phyloP scores from a whole-genome alignment of 1,140 invertebrate genomes.

The Diorhabda carinulata region DNA sequence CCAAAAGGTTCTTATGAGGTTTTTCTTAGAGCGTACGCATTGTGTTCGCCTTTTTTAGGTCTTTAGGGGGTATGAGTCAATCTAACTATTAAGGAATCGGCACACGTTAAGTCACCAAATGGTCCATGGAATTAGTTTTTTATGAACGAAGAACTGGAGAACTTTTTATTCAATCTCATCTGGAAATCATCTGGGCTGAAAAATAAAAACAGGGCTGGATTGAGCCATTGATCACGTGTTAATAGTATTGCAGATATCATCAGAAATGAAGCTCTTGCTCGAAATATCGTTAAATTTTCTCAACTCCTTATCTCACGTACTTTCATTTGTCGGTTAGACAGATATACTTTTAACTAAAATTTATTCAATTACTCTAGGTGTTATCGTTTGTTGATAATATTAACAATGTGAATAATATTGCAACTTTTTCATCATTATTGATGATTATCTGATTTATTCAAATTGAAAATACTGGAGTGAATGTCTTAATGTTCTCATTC shows the following conservation, averaged over 20 bases:
- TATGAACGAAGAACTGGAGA: neutral
- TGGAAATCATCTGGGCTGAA: neutral
- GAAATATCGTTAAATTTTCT: too few species aligned
- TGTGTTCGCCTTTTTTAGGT: neutral
- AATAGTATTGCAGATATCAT: neutral
- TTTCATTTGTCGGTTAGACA: too few species aligned
- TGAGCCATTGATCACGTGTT: neutral
- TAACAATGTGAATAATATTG: too few species aligned
- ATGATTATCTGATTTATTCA: too few species aligned
- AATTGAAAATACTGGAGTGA: too few species aligned
- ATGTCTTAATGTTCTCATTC: too few species aligned
- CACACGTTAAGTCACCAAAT: constrained; percentile 2
- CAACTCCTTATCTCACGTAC: too few species aligned
- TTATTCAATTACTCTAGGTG: too few species aligned
- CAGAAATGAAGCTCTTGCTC: too few species aligned
- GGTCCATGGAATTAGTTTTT: neutral
- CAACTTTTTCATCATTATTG: too few species aligned
- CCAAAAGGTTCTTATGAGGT: neutral
- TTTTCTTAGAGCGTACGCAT: neutral
- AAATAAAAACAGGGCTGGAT: neutral
- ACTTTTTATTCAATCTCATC: neutral
- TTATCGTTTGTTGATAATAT: too few species aligned
- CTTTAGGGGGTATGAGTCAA: neutral
- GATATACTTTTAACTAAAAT: too few species aligned
- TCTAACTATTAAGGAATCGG: neutral